phyloP scores from a whole-genome alignment of 2,888 invertebrate genomes.

The Pseudococcus longispinus region DNA sequence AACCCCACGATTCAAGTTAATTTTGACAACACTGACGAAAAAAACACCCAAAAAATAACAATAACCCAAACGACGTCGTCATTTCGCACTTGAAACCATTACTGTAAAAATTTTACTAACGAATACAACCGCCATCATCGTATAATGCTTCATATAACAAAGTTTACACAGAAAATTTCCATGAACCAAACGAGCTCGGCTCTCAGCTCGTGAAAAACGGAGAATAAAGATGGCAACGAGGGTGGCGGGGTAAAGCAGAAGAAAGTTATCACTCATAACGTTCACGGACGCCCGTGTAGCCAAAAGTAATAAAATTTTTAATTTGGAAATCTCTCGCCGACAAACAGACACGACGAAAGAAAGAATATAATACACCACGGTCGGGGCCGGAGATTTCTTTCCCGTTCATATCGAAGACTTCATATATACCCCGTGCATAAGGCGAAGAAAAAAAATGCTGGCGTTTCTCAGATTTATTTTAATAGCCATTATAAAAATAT shows the following conservation, averaged over 20 bases:
- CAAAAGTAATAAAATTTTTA: background rate
- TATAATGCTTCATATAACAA: background rate
- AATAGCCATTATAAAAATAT: conserved; percentile 16
- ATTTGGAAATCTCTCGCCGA: background rate
- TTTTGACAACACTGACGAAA: background rate
- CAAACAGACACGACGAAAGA: background rate
- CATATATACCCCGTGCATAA: background rate
- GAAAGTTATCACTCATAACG: background rate
- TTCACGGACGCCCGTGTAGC: background rate
- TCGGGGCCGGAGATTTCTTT: background rate
- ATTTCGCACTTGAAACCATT: background rate
- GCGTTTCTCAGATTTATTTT: conserved; percentile 11
- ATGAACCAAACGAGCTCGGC: background rate
- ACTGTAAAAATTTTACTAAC: background rate
- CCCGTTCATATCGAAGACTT: background rate
- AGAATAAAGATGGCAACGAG: background rate
- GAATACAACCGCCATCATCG: background rate
- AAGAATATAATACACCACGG: background rate
- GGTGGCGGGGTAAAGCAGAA: background rate
- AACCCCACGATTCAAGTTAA: background rate
- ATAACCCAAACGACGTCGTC: background rate
- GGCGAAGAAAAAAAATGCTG: background rate
- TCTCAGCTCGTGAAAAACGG: background rate
- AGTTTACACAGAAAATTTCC: background rate
- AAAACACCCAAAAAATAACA: background rate